A percentile compares a stretch with the other conserved stretches of the same genome.
phyloP scores from a whole-genome alignment of 2,888 invertebrate genomes.

The Marasmarcha lunaedactyla region DNA sequence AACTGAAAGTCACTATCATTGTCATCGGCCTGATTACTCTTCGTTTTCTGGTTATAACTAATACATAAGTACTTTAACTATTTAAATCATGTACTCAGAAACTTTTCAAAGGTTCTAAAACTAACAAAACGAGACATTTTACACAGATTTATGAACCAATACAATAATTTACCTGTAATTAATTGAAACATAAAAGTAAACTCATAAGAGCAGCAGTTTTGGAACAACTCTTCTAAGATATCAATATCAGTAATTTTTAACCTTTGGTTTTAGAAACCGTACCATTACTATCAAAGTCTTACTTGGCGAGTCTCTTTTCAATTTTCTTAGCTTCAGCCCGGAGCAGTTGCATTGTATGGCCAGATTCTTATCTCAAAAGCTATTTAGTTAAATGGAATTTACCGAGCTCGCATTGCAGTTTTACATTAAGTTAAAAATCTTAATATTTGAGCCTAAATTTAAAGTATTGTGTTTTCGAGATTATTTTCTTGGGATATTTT shows the following conservation, averaged over 20 bases:
- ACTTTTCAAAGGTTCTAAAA: too few species aligned
- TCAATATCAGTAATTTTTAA: conserved; percentile 38
- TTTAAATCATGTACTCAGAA: too few species aligned
- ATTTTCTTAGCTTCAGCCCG: conserved; percentile 65
- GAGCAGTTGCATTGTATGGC: conserved; percentile 64
- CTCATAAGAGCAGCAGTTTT: too few species aligned
- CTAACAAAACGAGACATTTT: too few species aligned
- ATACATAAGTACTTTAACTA: too few species aligned
- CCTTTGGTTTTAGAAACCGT: conserved; percentile 52
- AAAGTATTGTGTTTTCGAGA: conserved; percentile 50
- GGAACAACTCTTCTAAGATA: too few species aligned
- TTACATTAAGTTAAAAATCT: conserved; percentile 67
- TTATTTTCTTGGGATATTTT: conserved; percentile 36
- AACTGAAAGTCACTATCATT: too few species aligned
- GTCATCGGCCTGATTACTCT: too few species aligned
- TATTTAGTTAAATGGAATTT: conserved; percentile 71
- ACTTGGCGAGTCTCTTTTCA: conserved; percentile 67
- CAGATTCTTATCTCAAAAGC: conserved; percentile 69
- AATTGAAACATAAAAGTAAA: too few species aligned
- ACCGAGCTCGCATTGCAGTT: conserved; percentile 69
- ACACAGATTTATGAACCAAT: too few species aligned
- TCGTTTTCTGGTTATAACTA: too few species aligned
- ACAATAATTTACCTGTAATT: too few species aligned
- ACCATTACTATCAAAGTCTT: conserved; percentile 54
- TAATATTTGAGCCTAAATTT: conserved; percentile 59